Base-by-base conservation (phyloP, 1,140 invertebrate genomes). In the Mercenaria mercenaria region DNA sequence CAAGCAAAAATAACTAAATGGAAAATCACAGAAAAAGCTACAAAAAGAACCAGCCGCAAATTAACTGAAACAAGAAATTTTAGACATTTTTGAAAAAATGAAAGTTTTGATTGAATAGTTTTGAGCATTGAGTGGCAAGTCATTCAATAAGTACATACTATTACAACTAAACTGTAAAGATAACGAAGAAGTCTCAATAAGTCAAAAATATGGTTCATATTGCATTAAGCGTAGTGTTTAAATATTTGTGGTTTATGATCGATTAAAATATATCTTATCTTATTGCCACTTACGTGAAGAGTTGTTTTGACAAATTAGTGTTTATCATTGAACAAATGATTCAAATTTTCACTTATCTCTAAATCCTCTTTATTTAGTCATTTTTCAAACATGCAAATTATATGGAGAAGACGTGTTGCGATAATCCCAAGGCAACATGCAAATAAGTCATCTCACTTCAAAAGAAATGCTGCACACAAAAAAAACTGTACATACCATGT, bases 241-340 rank as follows among this genome's bases (percentile, higher is more conserved):
- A 20, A 64, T 64, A 64, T 15, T 64, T 64, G 59, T 64, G 26
- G 59, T 64, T 64, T 26, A 26, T 29, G 0, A 64, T 26, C 59
- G n/a, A 8, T 0, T 29, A 64, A 1, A 26, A 26, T n/a, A 2
- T 64, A 26, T 64, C 26, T 64, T 47, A 47, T 47, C 26, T 8
- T 29, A 64, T 64, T 64, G 26, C n/a, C 59, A 6, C 59, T 64
- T 29, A 29, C 26, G 1, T 64, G 23, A 64, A 64, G 59, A 1
- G 15, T 29, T 64, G 59, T 64, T 47, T 64, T 64, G 59, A 64
- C 59, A 64, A 64, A 64, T 64, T 64, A 64, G 26, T n/a, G 26
- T 29, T 64, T 64, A 64, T 29, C 26, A 64, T 6, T 29, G 3
- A 29, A 64, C n/a, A 64, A 64, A 64, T 29, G 59, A 64, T 64